Conservation (phyloP, 2,113 vertebrate species). For the Gobius niger region DNA sequence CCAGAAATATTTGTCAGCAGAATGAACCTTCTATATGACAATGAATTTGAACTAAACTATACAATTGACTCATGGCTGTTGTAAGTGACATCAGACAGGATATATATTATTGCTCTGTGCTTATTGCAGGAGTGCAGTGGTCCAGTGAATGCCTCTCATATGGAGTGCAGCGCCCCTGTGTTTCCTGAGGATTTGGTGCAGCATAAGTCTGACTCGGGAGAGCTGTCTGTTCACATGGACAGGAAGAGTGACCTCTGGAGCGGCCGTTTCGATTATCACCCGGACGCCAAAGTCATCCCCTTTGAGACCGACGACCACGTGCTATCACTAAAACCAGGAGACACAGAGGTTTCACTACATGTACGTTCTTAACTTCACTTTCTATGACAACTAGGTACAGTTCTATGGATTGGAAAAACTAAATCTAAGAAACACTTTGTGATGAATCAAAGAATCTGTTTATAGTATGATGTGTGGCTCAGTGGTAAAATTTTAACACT, state of each 20-base stretch:
- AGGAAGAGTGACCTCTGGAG: slow-evolving; percentile 57
- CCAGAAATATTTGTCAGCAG: too few relatives aligned
- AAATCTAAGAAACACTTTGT: too few relatives aligned
- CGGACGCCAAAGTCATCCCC: slow-evolving; percentile 64
- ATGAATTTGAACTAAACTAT: too few relatives aligned
- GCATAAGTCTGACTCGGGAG: slow-evolving; percentile 66
- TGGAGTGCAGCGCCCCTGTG: slow-evolving; percentile 81
- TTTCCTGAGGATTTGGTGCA: slow-evolving; percentile 62
- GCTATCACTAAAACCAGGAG: slow-evolving; percentile 76
- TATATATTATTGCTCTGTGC: not conserved
- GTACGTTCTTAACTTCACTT: slow-evolving; percentile 67
- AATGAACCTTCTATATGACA: too few relatives aligned
- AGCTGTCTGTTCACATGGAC: slow-evolving; percentile 81
- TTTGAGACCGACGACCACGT: slow-evolving; percentile 67
- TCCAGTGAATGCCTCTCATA: slow-evolving; percentile 41
- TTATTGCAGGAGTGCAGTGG: slow-evolving; percentile 74
- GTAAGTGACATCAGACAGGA: not conserved
- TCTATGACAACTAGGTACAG: too few relatives aligned
- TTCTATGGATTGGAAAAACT: too few relatives aligned
- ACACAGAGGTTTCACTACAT: slow-evolving; percentile 81
- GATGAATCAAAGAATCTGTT: too few relatives aligned
- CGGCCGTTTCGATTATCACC: slow-evolving; percentile 76
- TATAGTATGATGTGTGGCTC: too few relatives aligned
- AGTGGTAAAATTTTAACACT: too few relatives aligned
- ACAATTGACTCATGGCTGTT: too few relatives aligned